Evolutionary conservation across 2,113 vertebrate species (phyloP).

Genomic region (Catagonus wagneri): DNA sequence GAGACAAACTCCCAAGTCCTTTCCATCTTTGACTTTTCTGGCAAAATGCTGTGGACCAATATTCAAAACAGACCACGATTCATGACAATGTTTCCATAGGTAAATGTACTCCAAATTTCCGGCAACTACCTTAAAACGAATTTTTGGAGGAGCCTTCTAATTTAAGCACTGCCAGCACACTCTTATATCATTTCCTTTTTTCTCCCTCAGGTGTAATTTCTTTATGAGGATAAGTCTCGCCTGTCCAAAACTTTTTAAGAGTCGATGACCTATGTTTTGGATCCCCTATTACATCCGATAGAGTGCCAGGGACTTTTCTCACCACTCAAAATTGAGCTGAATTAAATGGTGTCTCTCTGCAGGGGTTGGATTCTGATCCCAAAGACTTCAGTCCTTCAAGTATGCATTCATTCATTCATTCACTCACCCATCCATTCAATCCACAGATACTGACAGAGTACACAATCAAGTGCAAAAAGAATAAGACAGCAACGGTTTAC

Average conservation of each 20-base stretch:
- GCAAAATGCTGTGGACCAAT: neutral
- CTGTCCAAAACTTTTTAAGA: neutral
- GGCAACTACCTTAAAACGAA: constrained; percentile 40
- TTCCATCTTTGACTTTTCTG: constrained; percentile 42
- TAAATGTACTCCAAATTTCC: constrained; percentile 31
- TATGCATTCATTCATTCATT: neutral
- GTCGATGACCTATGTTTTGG: constrained; percentile 4
- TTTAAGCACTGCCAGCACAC: neutral
- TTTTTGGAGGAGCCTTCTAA: constrained; percentile 1
- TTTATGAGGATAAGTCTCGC: constrained; percentile 19
- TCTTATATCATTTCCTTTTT: neutral
- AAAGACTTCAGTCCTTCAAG: neutral
- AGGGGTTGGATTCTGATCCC: neutral
- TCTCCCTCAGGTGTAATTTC: neutral
- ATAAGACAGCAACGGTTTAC: neutral
- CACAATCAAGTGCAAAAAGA: neutral
- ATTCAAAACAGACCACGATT: constrained; percentile 1
- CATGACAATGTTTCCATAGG: neutral
- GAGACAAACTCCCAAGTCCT: neutral
- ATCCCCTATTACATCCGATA: neutral
- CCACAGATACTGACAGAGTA: neutral
- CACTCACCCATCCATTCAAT: neutral
- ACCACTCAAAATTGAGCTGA: neutral
- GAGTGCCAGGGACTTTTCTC: neutral
- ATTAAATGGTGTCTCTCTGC: neutral